Conservation (phyloP, 2,888 invertebrate species). For the Deilephila porcellus region DNA sequence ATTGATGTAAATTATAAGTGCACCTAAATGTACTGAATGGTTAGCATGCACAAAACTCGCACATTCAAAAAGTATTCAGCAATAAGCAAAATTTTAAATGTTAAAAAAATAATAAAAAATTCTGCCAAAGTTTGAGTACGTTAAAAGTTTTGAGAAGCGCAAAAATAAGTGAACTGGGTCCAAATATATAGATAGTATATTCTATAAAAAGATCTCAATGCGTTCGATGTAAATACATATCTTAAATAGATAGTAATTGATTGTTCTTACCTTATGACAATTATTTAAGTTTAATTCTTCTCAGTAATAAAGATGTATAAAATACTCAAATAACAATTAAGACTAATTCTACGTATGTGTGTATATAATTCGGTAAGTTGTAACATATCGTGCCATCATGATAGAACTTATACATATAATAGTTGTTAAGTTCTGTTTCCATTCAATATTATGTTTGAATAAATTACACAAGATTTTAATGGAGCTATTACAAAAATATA, state of each 20-base stretch:
- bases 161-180: slow-evolving; percentile 39
- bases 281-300: neutral
- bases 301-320: neutral
- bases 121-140: neutral
- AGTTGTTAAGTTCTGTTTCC: neutral
- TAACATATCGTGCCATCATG: slow-evolving; percentile 39
- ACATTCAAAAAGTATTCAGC: too few species aligned
- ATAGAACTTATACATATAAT: neutral
- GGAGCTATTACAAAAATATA: too few species aligned
- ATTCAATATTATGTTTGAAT: neutral
- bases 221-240: slow-evolving; percentile 12
- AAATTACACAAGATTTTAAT: too few species aligned
- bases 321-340: slow-evolving; percentile 4
- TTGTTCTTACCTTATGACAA: neutral
- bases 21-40: too few species aligned
- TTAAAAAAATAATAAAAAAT: too few species aligned
- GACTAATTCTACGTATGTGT: neutral
- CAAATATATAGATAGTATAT: slow-evolving; percentile 26
- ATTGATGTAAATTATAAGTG: too few species aligned
- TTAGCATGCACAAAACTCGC: too few species aligned
- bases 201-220: slow-evolving; percentile 10
- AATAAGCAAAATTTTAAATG: too few species aligned
- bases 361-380: slow-evolving; percentile 30
- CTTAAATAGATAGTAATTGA: neutral
- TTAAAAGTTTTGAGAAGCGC: neutral